A percentile compares a stretch with the other conserved stretches of the same genome.
These are phyloP conservation scores for Scalopus aquaticus DNA, from an alignment of 2,113 vertebrate species.

Conservation along the genomic window DNA sequence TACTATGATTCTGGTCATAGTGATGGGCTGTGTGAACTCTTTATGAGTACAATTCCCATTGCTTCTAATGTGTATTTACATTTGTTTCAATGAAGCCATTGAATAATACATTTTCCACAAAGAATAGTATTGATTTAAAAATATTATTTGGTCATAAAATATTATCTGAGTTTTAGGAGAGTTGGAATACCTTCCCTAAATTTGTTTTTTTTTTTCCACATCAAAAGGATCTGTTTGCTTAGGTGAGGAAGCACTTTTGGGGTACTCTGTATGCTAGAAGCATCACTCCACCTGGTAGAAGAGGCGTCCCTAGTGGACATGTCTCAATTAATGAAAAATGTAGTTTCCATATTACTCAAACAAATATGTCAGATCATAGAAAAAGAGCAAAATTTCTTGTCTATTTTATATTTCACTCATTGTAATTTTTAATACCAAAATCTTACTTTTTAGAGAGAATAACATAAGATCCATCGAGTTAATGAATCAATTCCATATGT, in stretches of 20 bases:
- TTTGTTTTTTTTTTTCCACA: background rate
- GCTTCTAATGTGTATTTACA: background rate
- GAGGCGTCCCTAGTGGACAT: background rate
- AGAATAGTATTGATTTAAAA: conserved; percentile 29
- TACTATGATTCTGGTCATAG: background rate
- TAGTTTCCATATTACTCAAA: background rate
- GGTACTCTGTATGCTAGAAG: fast-evolving
- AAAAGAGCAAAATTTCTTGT: background rate
- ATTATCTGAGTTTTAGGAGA: conserved; percentile 9
- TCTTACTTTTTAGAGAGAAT: background rate
- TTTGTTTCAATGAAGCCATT: background rate
- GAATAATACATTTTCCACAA: background rate
- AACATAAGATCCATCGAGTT: background rate
- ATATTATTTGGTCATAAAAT: conserved; percentile 11
- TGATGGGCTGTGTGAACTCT: background rate
- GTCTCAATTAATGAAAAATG: background rate
- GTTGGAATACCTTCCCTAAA: background rate
- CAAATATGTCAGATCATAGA: background rate
- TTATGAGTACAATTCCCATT: background rate
- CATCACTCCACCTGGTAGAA: background rate
- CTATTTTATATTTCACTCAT: background rate
- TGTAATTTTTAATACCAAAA: background rate
- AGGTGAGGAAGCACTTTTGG: background rate
- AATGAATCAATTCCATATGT: background rate
- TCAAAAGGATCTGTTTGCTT: background rate